Conservation (phyloP, 2,113 vertebrate genomes). For the Tiliqua scincoides region DNA sequence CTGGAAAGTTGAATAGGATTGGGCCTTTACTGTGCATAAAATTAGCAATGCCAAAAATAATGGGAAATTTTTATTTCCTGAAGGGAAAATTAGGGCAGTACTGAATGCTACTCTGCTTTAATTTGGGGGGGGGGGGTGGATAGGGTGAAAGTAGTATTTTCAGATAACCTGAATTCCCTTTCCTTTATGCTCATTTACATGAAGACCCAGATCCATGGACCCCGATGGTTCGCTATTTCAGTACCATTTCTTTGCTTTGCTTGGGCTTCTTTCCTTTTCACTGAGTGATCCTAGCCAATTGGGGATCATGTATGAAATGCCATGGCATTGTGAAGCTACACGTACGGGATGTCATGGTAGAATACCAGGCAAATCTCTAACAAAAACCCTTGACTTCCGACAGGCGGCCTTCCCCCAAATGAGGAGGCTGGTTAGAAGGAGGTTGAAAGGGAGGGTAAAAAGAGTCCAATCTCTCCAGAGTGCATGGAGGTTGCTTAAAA, state of each 20-base stretch:
- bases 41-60: not conserved
- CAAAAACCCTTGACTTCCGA: too few species aligned
- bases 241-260: not conserved
- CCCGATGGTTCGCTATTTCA: not conserved
- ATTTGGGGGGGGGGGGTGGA: too few species aligned
- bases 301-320: not conserved
- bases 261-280: not conserved
- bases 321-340: too few species aligned
- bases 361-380: too few species aligned
- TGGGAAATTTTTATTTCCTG: not conserved
- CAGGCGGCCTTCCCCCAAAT: too few species aligned
- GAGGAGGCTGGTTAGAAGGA: too few species aligned
- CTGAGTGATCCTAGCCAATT: not conserved
- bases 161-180: not conserved
- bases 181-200: not conserved
- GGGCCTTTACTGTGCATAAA: not conserved
- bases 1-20: too few species aligned
- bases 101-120: not conserved
- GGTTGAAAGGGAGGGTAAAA: too few species aligned
- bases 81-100: not conserved
- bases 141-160: not conserved
- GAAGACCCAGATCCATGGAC: too few species aligned
- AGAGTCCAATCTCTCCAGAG: too few species aligned
- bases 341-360: too few species aligned
- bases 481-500: too few species aligned